Evolutionary conservation across 2,888 invertebrate genomes (phyloP).

Genomic region (Bhutanitis thaidina): DNA sequence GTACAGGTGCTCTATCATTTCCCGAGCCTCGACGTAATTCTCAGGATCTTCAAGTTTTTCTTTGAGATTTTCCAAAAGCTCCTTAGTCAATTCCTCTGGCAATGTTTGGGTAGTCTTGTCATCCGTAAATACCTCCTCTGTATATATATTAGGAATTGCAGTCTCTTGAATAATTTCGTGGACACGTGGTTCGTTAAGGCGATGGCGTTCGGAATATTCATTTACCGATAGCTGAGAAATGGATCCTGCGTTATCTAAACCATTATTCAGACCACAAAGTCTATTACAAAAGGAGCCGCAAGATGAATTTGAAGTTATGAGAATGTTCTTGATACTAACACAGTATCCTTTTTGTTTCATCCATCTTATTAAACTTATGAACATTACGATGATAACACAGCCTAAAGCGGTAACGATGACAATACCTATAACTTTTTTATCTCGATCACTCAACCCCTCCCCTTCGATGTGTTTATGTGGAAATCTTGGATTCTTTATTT

Average conservation of each 20-base stretch:
- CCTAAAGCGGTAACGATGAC: conserved; percentile 75
- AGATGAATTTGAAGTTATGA: conserved; percentile 54
- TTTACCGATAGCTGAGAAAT: conserved; percentile 81
- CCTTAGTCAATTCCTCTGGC: conserved; percentile 87
- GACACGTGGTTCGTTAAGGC: conserved; percentile 78
- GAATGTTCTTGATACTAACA: conserved; percentile 55
- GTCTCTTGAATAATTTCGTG: conserved; percentile 59
- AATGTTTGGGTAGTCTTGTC: conserved; percentile 85
- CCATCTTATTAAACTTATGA: conserved; percentile 79
- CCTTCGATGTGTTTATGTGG: conserved; percentile 53
- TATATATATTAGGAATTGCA: conserved; percentile 44
- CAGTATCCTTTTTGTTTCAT: conserved; percentile 79
- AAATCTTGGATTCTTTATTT: conserved; percentile 69
- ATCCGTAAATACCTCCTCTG: conserved; percentile 57
- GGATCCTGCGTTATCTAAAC: conserved; percentile 79
- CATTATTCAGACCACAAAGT: conserved; percentile 60
- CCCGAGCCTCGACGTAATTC: conserved; percentile 86
- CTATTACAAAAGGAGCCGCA: conserved; percentile 58
- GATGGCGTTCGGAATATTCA: conserved; percentile 82
- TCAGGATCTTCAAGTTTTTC: conserved; percentile 86
- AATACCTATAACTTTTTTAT: conserved; percentile 68
- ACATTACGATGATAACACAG: conserved; percentile 72
- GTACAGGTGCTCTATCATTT: conserved; percentile 88
- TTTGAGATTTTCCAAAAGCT: conserved; percentile 83
- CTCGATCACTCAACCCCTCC: conserved; percentile 42